These are phyloP conservation scores for Apogon talboti DNA, from an alignment of 2,797 vertebrate species.

Conservation along the genomic window DNA sequence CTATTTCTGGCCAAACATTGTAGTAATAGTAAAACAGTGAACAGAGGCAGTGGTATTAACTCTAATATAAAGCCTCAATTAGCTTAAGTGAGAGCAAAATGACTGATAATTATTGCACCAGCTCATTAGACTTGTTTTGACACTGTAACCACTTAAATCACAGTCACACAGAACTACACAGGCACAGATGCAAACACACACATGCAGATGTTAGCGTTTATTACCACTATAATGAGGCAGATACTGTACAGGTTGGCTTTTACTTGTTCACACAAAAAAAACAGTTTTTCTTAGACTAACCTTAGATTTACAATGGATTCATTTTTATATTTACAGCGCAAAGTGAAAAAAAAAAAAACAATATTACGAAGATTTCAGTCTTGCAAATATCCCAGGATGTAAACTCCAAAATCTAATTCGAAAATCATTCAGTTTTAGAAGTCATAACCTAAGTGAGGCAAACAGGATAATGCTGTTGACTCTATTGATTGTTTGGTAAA, in stretches of 20 bases:
- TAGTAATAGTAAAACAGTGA: constrained; percentile 62
- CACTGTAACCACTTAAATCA: constrained; percentile 78
- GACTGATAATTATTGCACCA: constrained; percentile 81
- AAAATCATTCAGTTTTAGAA: too few relatives aligned
- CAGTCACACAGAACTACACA: constrained; percentile 47
- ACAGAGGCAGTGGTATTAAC: constrained; percentile 65
- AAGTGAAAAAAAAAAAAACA: neutral
- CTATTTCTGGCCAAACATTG: constrained; percentile 67
- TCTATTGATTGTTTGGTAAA: constrained; percentile 42
- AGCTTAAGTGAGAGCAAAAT: constrained; percentile 77
- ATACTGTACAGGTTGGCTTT: constrained; percentile 75
- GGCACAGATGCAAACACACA: constrained; percentile 64
- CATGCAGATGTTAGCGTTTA: constrained; percentile 76
- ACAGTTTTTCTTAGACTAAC: too few relatives aligned
- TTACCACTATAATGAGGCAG: constrained; percentile 76
- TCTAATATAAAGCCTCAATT: constrained; percentile 77
- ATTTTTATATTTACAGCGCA: neutral
- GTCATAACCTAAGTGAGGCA: constrained; percentile 12
- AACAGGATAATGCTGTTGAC: constrained; percentile 18
- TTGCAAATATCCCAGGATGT: neutral
- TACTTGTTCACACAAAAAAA: constrained; percentile 67
- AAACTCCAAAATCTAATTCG: too few relatives aligned
- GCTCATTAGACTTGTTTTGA: constrained; percentile 81
- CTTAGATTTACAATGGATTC: neutral
- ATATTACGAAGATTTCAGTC: neutral